Conservation (phyloP, 2,797 vertebrate species). For the Apogon talboti region DNA sequence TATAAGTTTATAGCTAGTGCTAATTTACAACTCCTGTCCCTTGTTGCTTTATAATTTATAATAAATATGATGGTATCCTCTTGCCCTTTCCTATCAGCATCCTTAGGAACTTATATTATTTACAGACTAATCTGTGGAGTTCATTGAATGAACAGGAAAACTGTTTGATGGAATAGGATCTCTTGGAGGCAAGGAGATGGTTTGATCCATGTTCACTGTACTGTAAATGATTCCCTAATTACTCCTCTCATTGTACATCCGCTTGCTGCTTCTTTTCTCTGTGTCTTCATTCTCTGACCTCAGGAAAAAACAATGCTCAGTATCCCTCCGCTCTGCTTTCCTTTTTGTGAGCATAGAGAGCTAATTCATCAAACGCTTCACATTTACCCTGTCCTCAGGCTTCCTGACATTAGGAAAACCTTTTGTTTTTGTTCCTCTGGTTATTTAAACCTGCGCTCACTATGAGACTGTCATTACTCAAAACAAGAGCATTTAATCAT, state of each 20-base stretch:
- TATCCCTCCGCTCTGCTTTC: conserved; percentile 33
- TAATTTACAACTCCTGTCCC: no score
- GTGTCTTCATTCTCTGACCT: conserved; percentile 39
- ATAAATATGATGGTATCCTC: conserved; percentile 1
- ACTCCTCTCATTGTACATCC: conserved; percentile 41
- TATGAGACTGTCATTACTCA: conserved; percentile 30
- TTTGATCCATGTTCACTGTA: conserved; percentile 56
- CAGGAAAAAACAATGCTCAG: conserved; percentile 37
- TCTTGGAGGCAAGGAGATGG: conserved; percentile 33
- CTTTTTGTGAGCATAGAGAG: conserved; percentile 31
- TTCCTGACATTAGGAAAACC: conserved; percentile 44
- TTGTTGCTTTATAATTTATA: conserved; percentile 14
- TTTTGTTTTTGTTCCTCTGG: conserved; percentile 46
- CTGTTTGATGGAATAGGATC: conserved; percentile 53
- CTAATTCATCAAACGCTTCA: conserved; percentile 64
- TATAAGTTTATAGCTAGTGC: no score
- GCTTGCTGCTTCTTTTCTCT: conserved; percentile 11
- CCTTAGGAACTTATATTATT: conserved; percentile 26
- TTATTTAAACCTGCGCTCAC: conserved; percentile 30
- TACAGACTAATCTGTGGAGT: conserved; percentile 27
- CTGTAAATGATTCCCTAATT: conserved; percentile 63
- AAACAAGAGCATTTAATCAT: conserved; percentile 39
- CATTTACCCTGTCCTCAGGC: conserved; percentile 47
- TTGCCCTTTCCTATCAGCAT: not conserved
- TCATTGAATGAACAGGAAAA: conserved; percentile 17